Evolutionary conservation across 2,888 invertebrate genomes (phyloP), one percentile per base, ranked within the genome.

Genomic region (Seladonia tumulorum): DNA sequence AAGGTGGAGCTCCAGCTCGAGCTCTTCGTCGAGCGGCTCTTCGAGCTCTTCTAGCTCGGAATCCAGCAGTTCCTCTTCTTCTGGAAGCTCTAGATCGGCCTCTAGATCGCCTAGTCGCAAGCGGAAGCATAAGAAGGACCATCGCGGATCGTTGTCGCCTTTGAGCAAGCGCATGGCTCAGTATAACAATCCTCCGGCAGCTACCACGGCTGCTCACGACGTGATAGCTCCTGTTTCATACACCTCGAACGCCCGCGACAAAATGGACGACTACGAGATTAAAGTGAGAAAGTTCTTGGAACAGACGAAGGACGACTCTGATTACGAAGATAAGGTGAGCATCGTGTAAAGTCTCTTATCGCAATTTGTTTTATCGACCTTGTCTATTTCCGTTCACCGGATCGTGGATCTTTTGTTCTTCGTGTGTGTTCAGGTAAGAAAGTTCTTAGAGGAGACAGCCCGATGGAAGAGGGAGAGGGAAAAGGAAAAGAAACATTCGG

Each of bases 111-210:
- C 95, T 5, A 91, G 80, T 29, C 88, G 90, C 68, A 93, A 90
- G 78, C 92, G 93, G 53, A 94, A 93, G 87, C 91, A 93, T 53
- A 95, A 94, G 87, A 96, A 96, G 82, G 96, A 97, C 91, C 97
- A 97, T 94, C 95, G 96, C n/a, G 96, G 97, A 14, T 98, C 98
- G 0, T 95, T 98, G 76, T 98, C 98, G 53, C 98, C 98, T 1
- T 95, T 98, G 49, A 98, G 98, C 95, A 98, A 98, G 94, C 97
- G 98, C 18, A 97, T 98, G 97, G 97, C 97, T 10, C 97, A 97
- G 92, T 97, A 97, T 94, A 97, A 97, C 94, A 97, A 97, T 93
- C 97, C 97, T 88, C 97, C 97, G 22, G 96, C 96, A 35, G 95
- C 96, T 57, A 90, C 95, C 0, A 92, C 92, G 10, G 92, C 95